These are phyloP conservation scores for Perizoma flavofasciatum DNA, from an alignment of 2,888 invertebrate species.

Conservation along the genomic window DNA sequence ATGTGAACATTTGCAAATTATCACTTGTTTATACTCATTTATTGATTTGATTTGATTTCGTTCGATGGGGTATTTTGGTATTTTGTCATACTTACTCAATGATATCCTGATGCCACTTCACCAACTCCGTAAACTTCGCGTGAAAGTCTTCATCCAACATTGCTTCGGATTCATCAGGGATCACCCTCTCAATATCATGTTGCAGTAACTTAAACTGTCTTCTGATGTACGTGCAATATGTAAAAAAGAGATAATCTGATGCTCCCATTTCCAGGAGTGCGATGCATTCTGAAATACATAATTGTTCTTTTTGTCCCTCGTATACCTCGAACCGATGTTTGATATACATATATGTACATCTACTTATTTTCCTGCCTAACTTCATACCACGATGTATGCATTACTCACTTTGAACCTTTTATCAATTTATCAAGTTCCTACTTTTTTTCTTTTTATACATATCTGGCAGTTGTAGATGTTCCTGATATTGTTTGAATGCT, in stretches of 20 bases:
- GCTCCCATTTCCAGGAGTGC: constrained; percentile 49
- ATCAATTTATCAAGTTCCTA: too few species aligned
- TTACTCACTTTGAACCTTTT: too few species aligned
- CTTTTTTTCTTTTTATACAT: too few species aligned
- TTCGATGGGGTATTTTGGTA: background rate
- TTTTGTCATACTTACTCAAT: constrained; percentile 45
- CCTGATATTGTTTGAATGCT: too few species aligned
- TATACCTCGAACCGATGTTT: too few species aligned
- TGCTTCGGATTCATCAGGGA: constrained; percentile 24
- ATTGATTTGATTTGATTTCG: too few species aligned
- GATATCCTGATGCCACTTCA: constrained; percentile 51
- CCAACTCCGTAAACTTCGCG: constrained; percentile 38
- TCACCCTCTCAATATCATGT: constrained; percentile 43
- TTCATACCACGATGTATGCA: too few species aligned
- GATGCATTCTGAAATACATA: constrained; percentile 49
- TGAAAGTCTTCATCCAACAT: constrained; percentile 26
- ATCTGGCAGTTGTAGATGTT: too few species aligned
- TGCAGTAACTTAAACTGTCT: constrained; percentile 51
- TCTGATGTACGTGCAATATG: constrained; percentile 51
- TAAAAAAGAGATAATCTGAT: constrained; percentile 53
- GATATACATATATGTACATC: too few species aligned
- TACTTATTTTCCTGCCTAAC: too few species aligned
- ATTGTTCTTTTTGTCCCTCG: background rate
- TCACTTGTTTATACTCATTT: too few species aligned
- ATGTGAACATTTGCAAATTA: background rate